Conservation (phyloP, 2,888 invertebrate genomes). For the Platerodrilus igneus region DNA sequence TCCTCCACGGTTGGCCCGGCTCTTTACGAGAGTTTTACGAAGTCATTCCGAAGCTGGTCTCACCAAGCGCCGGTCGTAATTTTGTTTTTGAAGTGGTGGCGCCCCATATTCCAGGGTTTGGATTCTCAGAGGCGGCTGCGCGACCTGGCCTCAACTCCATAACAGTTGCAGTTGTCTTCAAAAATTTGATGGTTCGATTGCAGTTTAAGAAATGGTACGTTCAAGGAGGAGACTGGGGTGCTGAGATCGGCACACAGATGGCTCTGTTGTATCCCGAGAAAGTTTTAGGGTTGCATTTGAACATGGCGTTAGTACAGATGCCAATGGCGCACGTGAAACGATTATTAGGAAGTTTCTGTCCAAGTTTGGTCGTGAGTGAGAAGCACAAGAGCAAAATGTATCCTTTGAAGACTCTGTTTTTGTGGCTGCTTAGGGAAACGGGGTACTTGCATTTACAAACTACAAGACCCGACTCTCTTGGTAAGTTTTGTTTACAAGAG, state of each 20-base stretch:
- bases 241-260: conserved; percentile 57
- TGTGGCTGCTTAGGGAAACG: conserved; percentile 49
- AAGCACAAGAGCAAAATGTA: conserved; percentile 52
- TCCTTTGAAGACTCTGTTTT: conserved; percentile 45
- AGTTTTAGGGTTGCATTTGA: conserved; percentile 56
- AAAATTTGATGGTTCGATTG: conserved; percentile 66
- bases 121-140: conserved; percentile 53
- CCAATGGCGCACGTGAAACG: conserved; percentile 40
- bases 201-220: conserved; percentile 62
- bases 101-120: conserved; percentile 53
- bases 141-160: conserved; percentile 59
- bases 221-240: conserved; percentile 84
- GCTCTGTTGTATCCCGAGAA: conserved; percentile 60
- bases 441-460: conserved; percentile 75
- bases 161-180: conserved; percentile 57
- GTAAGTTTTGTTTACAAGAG: conserved; percentile 45
- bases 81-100: conserved; percentile 65
- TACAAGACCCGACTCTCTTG: conserved; percentile 85
- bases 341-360: conserved; percentile 53
- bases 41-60: conserved; percentile 61
- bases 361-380: conserved; percentile 54
- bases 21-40: conserved; percentile 79
- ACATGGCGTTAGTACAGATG: conserved; percentile 52
- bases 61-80: conserved; percentile 49
- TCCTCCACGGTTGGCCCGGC: conserved; percentile 90